phyloP scores from a whole-genome alignment of 1,140 invertebrate species.

The Procambarus clarkii region DNA sequence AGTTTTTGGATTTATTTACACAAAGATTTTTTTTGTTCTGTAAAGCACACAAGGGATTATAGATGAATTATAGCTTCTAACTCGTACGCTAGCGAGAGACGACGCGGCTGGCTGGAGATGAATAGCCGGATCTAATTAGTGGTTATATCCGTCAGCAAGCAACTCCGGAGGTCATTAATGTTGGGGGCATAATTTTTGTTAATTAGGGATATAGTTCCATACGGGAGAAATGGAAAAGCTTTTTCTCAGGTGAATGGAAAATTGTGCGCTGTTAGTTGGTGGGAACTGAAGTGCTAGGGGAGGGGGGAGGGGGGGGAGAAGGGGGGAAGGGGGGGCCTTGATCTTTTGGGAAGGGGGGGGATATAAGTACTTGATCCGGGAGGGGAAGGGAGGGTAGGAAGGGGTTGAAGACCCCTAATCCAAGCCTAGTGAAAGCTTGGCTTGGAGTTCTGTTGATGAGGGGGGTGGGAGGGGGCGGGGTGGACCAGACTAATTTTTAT shows the following conservation, averaged over 20 bases:
- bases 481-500: neutral
- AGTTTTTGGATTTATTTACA: too few relatives aligned
- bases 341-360: too few relatives aligned
- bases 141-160: constrained; percentile 19
- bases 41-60: too few relatives aligned
- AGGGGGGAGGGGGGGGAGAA: neutral
- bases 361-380: too few relatives aligned
- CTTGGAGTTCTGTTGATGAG: too few relatives aligned
- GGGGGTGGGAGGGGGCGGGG: neutral
- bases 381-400: too few relatives aligned
- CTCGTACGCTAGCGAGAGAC: neutral
- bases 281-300: neutral
- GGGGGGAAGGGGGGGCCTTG: too few relatives aligned
- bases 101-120: neutral
- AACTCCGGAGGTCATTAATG: constrained; percentile 20
- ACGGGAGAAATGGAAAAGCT: neutral
- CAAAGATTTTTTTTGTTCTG: too few relatives aligned
- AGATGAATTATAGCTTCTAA: too few relatives aligned
- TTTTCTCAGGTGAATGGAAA: constrained; percentile 9
- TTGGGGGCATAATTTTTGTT: constrained; percentile 17
- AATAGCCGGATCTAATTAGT: constrained; percentile 22
- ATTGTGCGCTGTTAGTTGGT: constrained; percentile 23
- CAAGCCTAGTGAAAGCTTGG: too few relatives aligned
- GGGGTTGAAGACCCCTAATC: too few relatives aligned
- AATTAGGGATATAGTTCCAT: constrained; percentile 22